Percentiles rank a stretch among this genome's conserved stretches.
These are phyloP conservation scores for Glareola pratincola DNA, from an alignment of 2,113 vertebrate species.

Conservation along the genomic window DNA sequence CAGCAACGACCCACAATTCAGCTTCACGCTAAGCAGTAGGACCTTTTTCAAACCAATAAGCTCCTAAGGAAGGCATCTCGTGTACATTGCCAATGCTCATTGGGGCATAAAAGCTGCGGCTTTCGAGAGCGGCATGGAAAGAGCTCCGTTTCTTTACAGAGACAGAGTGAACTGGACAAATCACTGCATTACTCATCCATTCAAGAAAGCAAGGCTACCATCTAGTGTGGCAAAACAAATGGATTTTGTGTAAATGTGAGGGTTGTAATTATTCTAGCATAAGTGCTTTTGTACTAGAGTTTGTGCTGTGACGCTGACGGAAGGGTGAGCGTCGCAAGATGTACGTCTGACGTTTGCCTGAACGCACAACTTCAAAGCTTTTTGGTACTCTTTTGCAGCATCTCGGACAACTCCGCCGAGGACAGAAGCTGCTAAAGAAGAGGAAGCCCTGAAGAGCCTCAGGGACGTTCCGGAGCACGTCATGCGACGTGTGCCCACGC, in stretches of 20 bases:
- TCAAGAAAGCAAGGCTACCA: neutral
- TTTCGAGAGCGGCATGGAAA: fast-evolving
- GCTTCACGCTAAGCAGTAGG: neutral
- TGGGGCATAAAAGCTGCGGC: neutral
- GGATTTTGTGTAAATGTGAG: neutral
- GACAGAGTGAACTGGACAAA: neutral
- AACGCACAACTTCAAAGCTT: neutral
- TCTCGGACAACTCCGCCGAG: neutral
- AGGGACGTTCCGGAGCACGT: neutral
- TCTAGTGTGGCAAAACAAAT: neutral
- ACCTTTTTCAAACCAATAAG: neutral
- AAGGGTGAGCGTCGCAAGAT: no score
- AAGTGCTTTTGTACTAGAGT: neutral
- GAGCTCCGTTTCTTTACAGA: neutral
- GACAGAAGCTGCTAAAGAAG: neutral
- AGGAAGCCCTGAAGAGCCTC: neutral
- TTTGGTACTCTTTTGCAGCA: neutral
- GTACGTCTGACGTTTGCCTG: fast-evolving
- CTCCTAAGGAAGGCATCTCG: neutral
- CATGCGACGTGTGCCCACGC: neutral
- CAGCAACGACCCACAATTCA: fast-evolving
- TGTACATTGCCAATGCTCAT: fast-evolving
- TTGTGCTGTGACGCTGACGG: neutral
- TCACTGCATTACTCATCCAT: neutral
- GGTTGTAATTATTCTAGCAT: neutral